Evolutionary conservation across 2,113 vertebrate genomes (phyloP), one percentile per base, ranked within the genome.

Genomic region (Caretta caretta): DNA sequence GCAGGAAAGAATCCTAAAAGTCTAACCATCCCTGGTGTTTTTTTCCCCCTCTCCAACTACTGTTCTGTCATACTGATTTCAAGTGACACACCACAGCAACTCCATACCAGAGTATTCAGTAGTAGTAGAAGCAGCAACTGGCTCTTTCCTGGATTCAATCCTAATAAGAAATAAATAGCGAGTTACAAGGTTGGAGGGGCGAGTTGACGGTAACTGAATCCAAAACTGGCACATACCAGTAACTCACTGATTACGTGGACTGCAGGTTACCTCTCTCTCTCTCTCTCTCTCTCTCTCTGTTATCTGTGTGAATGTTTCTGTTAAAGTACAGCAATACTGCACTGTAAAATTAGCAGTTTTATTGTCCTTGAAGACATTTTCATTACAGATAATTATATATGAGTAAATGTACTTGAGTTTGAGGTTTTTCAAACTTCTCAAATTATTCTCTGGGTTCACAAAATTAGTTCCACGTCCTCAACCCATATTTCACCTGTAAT

Each of bases 401-500:
- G 75, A 48, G 75, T 48, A 78, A 48, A 48, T 78, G 42, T 78
- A 78, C 42, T 78, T 11, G 75, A 27, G 42, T 46, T 42, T 46
- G 38, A 75, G 22, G 72, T 42, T 76, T 46, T 76, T 78, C 72
- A 42, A 46, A 25, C 20, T 38, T 75, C 22, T 75, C 10, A 76
- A 76, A 25, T 76, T 78, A 78, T 78, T 78, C 42, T 48, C 25
- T 78, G 75, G 42, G 13, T 48, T 78, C 24, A 48, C 42, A 78
- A 78, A 78, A 76, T 76, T 76, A 46, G 38, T 76, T 76, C 72
- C 46, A 38, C n/a, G 10, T 38, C 94, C 94, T 91, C 90, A 97
- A 97, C 97, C 57, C 92, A 96, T 92, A 42, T 8, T 91, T 95
- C 79, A 54, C 91, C 95, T 97, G 90, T 86, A 27, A 10, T 46